These are phyloP conservation scores for Polypedilum vanderplanki DNA, from an alignment of 1,140 invertebrate species.

Conservation along the genomic window DNA sequence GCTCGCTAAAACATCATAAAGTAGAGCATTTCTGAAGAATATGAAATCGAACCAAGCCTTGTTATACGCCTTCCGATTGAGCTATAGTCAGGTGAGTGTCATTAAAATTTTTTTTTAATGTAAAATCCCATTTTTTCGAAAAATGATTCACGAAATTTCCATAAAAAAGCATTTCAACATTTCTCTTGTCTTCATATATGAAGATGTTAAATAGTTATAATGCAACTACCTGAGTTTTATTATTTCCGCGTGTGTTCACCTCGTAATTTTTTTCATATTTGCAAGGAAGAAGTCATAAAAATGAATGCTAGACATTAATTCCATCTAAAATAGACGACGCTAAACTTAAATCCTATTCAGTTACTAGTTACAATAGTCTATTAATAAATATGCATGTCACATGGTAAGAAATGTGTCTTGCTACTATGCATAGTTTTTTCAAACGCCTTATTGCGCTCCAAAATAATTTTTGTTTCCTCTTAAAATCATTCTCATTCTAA, in stretches of 20 bases:
- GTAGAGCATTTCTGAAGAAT: not conserved
- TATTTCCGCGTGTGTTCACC: not conserved
- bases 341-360: too few species aligned
- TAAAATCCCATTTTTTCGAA: not conserved
- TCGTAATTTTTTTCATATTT: not conserved
- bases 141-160: not conserved
- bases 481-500: too few species aligned
- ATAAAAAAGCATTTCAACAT: not conserved
- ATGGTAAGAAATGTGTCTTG: too few species aligned
- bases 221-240: not conserved
- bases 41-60: constrained; percentile 9
- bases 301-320: too few species aligned
- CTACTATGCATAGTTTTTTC: too few species aligned
- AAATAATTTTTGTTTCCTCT: too few species aligned
- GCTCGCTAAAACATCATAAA: not conserved
- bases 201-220: not conserved
- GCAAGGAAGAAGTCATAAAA: not conserved
- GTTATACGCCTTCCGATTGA: not conserved
- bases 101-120: not conserved
- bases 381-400: too few species aligned
- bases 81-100: not conserved
- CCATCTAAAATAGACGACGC: too few species aligned
- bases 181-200: not conserved
- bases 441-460: too few species aligned
- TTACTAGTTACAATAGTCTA: too few species aligned